A percentile compares a stretch with the other conserved stretches of the same genome.
Conservation (phyloP, 2,797 vertebrate species). For the Vespertilio murinus region DNA sequence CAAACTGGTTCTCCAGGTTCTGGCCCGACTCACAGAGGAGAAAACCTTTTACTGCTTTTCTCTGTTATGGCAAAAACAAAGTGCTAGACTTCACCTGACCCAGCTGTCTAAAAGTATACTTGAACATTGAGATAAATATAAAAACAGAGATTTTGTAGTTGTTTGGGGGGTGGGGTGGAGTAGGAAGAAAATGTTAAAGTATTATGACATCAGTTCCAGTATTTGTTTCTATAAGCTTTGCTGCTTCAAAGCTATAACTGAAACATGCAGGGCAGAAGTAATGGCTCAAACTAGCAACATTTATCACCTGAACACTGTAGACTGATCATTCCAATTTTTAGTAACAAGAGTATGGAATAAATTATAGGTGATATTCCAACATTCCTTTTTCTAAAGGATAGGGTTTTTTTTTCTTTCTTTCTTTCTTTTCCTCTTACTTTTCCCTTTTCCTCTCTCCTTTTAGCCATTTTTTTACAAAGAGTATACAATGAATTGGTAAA, state of each 20-base stretch:
- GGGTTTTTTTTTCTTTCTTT: neutral
- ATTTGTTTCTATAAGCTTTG: neutral
- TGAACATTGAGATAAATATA: neutral
- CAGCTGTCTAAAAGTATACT: neutral
- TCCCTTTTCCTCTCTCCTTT: neutral
- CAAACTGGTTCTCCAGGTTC: neutral
- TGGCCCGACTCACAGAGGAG: neutral
- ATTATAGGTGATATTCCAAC: neutral
- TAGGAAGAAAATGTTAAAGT: neutral
- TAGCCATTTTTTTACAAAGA: neutral
- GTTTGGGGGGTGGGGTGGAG: neutral
- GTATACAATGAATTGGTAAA: neutral
- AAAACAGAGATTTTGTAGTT: neutral
- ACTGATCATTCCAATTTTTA: neutral
- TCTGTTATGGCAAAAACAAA: neutral
- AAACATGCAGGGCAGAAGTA: neutral
- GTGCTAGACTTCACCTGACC: neutral
- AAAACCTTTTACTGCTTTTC: neutral
- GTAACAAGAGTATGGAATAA: neutral
- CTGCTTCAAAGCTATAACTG: neutral
- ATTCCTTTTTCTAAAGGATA: neutral
- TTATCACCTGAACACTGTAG: neutral
- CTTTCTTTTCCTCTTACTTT: neutral
- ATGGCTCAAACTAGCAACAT: neutral
- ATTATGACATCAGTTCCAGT: neutral